Evolutionary conservation across 1,140 invertebrate species (phyloP).

Genomic region (Tetramorium alpestre): DNA sequence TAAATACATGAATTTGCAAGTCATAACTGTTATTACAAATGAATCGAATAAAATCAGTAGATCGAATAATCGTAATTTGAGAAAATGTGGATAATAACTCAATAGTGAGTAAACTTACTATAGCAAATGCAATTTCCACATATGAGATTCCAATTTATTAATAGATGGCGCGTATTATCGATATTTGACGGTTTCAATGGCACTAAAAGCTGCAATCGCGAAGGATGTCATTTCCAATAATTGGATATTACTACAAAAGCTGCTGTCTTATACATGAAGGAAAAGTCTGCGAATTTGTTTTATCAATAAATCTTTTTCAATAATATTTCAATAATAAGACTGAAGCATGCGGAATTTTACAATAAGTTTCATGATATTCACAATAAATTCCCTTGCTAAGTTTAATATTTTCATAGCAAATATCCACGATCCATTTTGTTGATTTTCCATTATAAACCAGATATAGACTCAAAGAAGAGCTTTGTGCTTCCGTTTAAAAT

Average conservation of each 20-base stretch:
- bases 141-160: neutral
- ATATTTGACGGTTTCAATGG: slow-evolving; percentile 13
- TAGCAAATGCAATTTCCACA: neutral
- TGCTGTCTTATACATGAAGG: neutral
- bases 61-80: neutral
- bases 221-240: slow-evolving; percentile 29
- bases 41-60: neutral
- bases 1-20: neutral
- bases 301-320: neutral
- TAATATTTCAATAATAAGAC: neutral
- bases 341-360: neutral
- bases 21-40: neutral
- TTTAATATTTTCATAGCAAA: neutral
- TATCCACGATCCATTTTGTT: neutral
- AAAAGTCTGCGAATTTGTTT: neutral
- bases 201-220: slow-evolving; percentile 14
- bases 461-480: too few relatives aligned
- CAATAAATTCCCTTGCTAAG: neutral
- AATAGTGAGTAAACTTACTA: slow-evolving; percentile 1
- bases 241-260: neutral
- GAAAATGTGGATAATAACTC: neutral
- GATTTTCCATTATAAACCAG: neutral
- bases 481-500: neutral
- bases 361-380: slow-evolving; percentile 3
- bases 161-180: neutral